Percentiles rank a stretch among this genome's conserved stretches.
Evolutionary conservation across 1,140 invertebrate genomes (phyloP).

Genomic region (Onthophagus taurus): DNA sequence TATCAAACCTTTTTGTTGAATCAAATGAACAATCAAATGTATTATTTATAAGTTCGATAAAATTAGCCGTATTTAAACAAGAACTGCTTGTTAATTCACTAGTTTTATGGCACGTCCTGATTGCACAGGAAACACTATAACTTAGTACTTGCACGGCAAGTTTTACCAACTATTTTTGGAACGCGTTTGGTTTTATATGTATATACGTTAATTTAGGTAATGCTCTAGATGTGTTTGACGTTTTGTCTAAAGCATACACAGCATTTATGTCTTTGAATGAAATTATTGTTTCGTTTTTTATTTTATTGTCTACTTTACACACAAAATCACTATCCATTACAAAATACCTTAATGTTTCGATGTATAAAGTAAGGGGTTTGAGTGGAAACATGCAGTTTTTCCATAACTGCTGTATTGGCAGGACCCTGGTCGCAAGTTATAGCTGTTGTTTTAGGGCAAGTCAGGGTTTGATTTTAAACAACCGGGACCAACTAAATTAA

Average conservation of each 20-base stretch:
- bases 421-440: background rate
- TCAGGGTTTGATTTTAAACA: no score
- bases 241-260: constrained; percentile 15
- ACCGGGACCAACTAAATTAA: no score
- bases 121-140: background rate
- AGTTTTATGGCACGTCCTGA: background rate
- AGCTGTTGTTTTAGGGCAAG: no score
- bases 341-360: constrained; percentile 11
- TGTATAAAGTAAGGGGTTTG: constrained; percentile 15
- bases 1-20: constrained; percentile 10
- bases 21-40: constrained; percentile 20
- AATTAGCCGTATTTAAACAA: constrained; percentile 11
- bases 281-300: constrained; percentile 11
- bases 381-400: background rate
- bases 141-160: no score
- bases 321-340: background rate
- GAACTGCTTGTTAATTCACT: background rate
- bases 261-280: constrained; percentile 14
- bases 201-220: background rate
- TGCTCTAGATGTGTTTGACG: background rate
- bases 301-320: no score
- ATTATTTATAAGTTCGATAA: constrained; percentile 18
- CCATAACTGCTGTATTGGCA: background rate
- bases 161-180: no score
- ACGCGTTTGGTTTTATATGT: constrained; percentile 25